Evolutionary conservation across 2,888 invertebrate genomes (phyloP), one percentile per base, ranked within the genome.

Genomic region (Trichopria drosophilae): DNA sequence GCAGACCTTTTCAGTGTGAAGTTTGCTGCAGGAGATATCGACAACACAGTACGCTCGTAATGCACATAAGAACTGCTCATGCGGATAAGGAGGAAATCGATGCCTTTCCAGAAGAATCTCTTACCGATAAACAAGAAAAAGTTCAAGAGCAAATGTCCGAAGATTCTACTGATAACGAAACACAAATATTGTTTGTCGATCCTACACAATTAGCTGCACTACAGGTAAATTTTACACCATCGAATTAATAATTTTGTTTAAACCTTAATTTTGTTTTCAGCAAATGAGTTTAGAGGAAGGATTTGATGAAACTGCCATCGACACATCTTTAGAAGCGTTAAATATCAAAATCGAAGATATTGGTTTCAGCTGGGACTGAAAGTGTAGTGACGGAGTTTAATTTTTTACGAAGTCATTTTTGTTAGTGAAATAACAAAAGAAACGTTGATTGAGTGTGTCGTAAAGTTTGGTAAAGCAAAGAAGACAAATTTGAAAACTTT

Each of bases 41-140:
- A 24, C 83, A 84, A 65, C 81, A 81, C 24, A 81, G 82, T 12
- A 82, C 83, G 1, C 73, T 84, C 12, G 78, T 81, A 32, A 79
- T 83, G 76, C 85, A 85, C 66, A 82, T 81, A 64, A 77, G 82
- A 53, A 79, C 81, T 3, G 79, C 80, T 19, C 84, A 85, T 60
- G 80, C 75, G 20, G n/a, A n/a, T n/a, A n/a, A n/a, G n/a, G n/a
- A n/a, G n/a, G n/a, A n/a, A 26, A n/a, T n/a, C n/a, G n/a, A n/a
- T n/a, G n/a, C n/a, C n/a, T n/a, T n/a, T n/a, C n/a, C n/a, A n/a
- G n/a, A n/a, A n/a, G n/a, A n/a, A n/a, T n/a, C n/a, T n/a, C n/a
- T n/a, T n/a, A n/a, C n/a, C n/a, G n/a, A n/a, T n/a, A n/a, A n/a
- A n/a, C n/a, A n/a, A n/a, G 64, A 66, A 53, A 64, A 66, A 47